phyloP scores from a whole-genome alignment of 2,113 vertebrate species.

The Circaetus gallicus region DNA sequence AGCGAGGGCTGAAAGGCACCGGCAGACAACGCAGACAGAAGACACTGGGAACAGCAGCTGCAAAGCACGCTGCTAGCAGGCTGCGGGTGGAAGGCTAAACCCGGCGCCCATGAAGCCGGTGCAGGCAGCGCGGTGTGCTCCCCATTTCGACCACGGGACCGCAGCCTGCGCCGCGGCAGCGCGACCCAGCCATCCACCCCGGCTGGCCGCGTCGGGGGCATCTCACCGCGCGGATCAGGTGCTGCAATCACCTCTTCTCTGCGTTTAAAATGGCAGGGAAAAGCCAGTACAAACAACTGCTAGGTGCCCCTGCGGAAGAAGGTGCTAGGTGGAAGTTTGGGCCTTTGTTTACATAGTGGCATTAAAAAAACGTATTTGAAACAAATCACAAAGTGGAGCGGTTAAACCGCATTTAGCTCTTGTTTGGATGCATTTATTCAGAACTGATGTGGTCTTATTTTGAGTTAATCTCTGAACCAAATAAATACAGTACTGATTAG shows the following conservation, averaged over 20 bases:
- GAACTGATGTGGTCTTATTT: not conserved
- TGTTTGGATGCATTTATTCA: not conserved
- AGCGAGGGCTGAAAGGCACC: not conserved
- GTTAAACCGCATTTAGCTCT: not conserved
- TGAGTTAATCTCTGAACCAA: not conserved
- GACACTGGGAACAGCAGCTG: not conserved
- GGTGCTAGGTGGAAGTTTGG: not conserved
- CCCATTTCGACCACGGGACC: rapidly evolving
- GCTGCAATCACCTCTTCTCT: not conserved
- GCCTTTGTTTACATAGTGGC: not conserved
- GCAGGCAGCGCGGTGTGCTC: not conserved
- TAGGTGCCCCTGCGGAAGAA: not conserved
- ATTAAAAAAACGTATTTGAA: not conserved
- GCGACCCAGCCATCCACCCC: not conserved
- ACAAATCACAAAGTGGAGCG: not conserved
- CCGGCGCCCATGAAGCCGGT: rapidly evolving
- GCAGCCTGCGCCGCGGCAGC: too few relatives aligned
- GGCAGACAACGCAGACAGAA: too few relatives aligned
- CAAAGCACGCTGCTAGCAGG: too few relatives aligned
- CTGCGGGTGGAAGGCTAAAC: not conserved
- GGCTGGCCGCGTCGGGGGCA: not conserved
- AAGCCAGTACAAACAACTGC: not conserved
- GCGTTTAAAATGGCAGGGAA: not conserved
- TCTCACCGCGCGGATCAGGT: not conserved
- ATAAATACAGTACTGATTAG: not conserved